Percentiles rank a stretch among this genome's conserved stretches.
These are phyloP conservation scores for Cacatua alba DNA, from an alignment of 2,113 vertebrate genomes.

Conservation along the genomic window DNA sequence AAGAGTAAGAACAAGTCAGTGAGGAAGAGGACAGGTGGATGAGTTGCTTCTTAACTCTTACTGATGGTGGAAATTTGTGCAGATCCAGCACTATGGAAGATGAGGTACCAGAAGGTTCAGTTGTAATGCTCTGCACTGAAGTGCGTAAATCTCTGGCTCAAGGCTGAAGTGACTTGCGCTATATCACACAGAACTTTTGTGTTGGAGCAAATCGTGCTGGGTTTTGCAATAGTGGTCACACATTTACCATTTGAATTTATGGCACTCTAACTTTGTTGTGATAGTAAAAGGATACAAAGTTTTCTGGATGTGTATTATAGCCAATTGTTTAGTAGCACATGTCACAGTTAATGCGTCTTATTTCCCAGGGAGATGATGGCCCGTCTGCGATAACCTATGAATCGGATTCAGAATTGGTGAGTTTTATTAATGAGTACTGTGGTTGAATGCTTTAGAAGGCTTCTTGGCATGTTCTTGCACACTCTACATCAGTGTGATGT, in stretches of 20 bases:
- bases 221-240: background rate
- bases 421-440: background rate
- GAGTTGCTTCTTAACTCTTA: background rate
- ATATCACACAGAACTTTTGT: accelerated
- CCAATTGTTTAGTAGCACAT: background rate
- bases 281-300: background rate
- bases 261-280: background rate
- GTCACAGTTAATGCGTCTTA: background rate
- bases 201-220: background rate
- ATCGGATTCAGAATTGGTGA: constrained; percentile 81
- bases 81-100: background rate
- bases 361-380: constrained; percentile 81
- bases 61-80: background rate
- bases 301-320: background rate
- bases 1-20: background rate
- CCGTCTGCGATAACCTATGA: constrained; percentile 77
- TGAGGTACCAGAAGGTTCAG: background rate
- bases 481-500: accelerated
- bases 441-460: background rate
- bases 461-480: background rate
- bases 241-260: background rate
- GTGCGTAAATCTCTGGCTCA: accelerated
- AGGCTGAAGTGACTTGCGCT: background rate
- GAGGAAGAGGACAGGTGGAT: background rate
- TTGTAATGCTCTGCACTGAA: background rate